Base-by-base conservation (phyloP, 92 coral and sea anemone genomes). In the Metridium senile region DNA sequence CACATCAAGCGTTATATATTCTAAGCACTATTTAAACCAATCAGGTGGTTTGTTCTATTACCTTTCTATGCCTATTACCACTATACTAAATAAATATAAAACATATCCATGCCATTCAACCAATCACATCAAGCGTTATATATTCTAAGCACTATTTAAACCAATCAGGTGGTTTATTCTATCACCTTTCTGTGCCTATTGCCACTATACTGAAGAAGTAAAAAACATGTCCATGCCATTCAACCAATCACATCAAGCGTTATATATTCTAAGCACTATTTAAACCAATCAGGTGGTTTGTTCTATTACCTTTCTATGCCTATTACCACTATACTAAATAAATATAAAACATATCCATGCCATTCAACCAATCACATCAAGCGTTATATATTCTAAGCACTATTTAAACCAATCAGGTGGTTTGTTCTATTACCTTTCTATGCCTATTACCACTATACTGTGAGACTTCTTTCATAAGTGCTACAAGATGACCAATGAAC, bases 391-490 rank as follows among this genome's bases (percentile, higher is more conserved):
- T 45, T 45, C 7, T 16, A n/a, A n/a, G n/a, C n/a, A n/a, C n/a
- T n/a, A n/a, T n/a, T 23, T 32, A 7, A 45, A 45, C 51, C 51
- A 45, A 45, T 45, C 51, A 45, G 16, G n/a, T n/a, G n/a, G n/a
- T n/a, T n/a, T n/a, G n/a, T n/a, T n/a, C 13, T 39, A 39, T 69
- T 57, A 94, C 98, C 97, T 94, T 94, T 67, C 74, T 91, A 69
- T 82, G 87, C 19, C 98, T 78, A 65, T 84, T 89, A 26, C 98
- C 98, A 67, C 98, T 86, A 79, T 78, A 94, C 71, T 94, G 98
- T 9, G 98, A 84, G 8, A 94, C 98, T 59, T 87, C 88, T 75
- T 94, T 94, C 95, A 94, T 85, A 26, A 91, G 93, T 34, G 69
- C 57, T 46, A 85, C 85, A 26, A 94, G 82, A 45, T 65, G 78